phyloP scores from a whole-genome alignment of 2,888 invertebrate species.

The Tubulanus polymorphus region DNA sequence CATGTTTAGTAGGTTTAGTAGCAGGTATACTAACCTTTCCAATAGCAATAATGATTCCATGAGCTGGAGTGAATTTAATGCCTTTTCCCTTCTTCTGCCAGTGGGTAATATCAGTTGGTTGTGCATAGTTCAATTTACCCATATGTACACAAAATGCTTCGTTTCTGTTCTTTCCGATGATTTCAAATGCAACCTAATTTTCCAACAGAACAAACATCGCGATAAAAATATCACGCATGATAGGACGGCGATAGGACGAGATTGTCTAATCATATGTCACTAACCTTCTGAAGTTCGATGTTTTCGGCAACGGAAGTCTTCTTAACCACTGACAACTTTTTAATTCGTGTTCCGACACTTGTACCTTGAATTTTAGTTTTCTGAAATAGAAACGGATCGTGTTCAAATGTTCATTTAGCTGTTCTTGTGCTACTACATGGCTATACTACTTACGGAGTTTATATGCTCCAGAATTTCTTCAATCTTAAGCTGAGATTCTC shows the following conservation, averaged over 20 bases:
- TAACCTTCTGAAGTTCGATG: conserved; percentile 34
- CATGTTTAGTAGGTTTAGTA: background rate
- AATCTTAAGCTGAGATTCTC: conserved; percentile 85
- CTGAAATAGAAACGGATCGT: conserved; percentile 21
- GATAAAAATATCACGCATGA: conserved; percentile 4
- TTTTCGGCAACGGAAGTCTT: conserved; percentile 31
- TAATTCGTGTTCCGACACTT: conserved; percentile 19
- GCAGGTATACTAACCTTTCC: conserved; percentile 67
- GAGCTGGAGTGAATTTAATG: conserved; percentile 69
- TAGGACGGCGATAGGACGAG: background rate
- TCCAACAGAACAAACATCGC: conserved; percentile 4
- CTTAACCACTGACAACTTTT: conserved; percentile 23
- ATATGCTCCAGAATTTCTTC: conserved; percentile 91
- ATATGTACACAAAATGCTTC: conserved; percentile 88
- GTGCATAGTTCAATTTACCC: conserved; percentile 74
- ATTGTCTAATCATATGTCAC: conserved; percentile 5
- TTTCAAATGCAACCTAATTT: conserved; percentile 78
- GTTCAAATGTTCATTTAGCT: too few relatives aligned
- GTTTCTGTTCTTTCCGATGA: conserved; percentile 78
- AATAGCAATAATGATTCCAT: conserved; percentile 84
- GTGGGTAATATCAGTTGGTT: conserved; percentile 77
- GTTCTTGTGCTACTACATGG: too few relatives aligned
- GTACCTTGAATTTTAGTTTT: conserved; percentile 24
- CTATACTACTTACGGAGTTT: conserved; percentile 46
- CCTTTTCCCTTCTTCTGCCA: conserved; percentile 34